Evolutionary conservation across 2,113 vertebrate genomes (phyloP).

Genomic region (Chionomys nivalis): DNA sequence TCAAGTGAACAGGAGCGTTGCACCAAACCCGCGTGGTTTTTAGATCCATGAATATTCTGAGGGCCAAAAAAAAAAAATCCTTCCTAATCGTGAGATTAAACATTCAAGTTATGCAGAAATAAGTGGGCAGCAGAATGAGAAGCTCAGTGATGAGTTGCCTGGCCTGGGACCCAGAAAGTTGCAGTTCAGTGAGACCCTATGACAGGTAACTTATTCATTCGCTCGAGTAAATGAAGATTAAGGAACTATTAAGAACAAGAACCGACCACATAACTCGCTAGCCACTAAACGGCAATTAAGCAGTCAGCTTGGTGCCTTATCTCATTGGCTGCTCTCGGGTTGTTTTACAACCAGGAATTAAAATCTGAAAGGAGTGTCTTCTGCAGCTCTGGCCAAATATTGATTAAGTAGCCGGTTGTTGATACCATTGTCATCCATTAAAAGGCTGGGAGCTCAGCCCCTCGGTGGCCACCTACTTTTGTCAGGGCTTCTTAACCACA

Average conservation of each 20-base stretch:
- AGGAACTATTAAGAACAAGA: conserved; percentile 79
- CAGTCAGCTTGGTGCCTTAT: conserved; percentile 89
- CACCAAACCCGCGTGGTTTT: conserved; percentile 61
- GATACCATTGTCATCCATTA: conserved; percentile 93
- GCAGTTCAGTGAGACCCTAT: conserved; percentile 52
- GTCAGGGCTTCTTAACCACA: conserved; percentile 92
- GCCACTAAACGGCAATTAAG: conserved; percentile 88
- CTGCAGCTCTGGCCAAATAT: conserved; percentile 97
- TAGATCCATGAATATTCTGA: conserved; percentile 49
- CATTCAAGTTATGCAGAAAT: conserved; percentile 13
- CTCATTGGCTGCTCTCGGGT: conserved; percentile 88
- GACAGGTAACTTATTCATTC: conserved; percentile 82
- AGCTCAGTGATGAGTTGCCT: background rate
- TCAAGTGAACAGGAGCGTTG: conserved; percentile 66
- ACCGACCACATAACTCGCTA: conserved; percentile 81
- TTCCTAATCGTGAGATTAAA: background rate
- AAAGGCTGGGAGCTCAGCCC: conserved; percentile 92
- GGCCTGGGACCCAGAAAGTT: conserved; percentile 31
- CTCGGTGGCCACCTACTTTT: conserved; percentile 92
- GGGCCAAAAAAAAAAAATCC: background rate
- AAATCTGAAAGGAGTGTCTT: conserved; percentile 98
- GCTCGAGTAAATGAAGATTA: conserved; percentile 82
- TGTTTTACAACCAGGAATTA: conserved; percentile 97
- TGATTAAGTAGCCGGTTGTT: conserved; percentile 99
- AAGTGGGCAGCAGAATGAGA: conserved; percentile 57